phyloP scores from a whole-genome alignment of 2,888 invertebrate species.

The Entomobrya proxima region DNA sequence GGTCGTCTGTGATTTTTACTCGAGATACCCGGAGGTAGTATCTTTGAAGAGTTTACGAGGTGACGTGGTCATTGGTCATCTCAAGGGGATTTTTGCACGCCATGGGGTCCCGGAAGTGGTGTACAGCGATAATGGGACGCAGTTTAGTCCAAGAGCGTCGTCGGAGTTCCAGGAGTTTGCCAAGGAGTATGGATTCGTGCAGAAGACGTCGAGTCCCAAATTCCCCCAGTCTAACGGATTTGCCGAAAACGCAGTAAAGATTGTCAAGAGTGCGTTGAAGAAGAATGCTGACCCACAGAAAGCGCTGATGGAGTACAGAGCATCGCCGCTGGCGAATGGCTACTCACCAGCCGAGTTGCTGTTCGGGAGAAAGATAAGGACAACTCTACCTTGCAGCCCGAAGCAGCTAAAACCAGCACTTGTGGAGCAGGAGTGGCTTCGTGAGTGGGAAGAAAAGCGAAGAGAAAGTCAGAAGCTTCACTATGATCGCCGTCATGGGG shows the following conservation, averaged over 20 bases:
- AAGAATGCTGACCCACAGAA: no score
- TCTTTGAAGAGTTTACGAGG: neutral
- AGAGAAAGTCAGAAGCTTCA: neutral
- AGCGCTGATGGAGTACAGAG: no score
- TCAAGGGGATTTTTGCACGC: constrained; percentile 18
- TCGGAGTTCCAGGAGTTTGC: constrained; percentile 69
- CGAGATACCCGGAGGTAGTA: no score
- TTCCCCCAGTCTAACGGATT: constrained; percentile 73
- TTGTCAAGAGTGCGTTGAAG: no score
- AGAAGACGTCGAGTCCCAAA: constrained; percentile 71
- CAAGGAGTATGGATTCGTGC: constrained; percentile 70
- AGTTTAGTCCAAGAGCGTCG: constrained; percentile 57
- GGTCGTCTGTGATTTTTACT: neutral
- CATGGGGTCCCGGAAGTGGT: no score
- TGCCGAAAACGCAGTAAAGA: no score
- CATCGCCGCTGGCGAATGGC: no score
- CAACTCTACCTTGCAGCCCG: constrained; percentile 70
- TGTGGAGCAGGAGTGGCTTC: constrained; percentile 42
- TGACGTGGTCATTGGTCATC: neutral
- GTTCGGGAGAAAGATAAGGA: no score
- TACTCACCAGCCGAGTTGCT: no score
- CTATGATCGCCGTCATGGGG: no score
- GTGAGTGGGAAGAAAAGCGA: neutral
- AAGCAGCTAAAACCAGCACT: neutral
- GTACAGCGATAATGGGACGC: no score